Percentiles rank a stretch among this genome's conserved stretches.
phyloP scores from a whole-genome alignment of 1,140 invertebrate species.

The Calephelis nemesis region DNA sequence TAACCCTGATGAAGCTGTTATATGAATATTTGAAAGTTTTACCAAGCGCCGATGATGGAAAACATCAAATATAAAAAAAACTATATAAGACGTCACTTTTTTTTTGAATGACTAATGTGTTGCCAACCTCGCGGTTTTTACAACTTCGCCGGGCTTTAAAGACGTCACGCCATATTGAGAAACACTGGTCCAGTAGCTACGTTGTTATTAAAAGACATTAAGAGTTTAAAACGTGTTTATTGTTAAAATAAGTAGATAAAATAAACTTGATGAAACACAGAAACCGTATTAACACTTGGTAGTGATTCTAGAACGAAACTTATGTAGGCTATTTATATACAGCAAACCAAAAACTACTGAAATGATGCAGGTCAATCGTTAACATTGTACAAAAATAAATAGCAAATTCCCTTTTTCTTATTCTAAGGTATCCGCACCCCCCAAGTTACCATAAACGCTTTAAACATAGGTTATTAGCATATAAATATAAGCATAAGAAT shows the following conservation, averaged over 20 bases:
- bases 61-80: too few relatives aligned
- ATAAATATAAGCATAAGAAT: too few relatives aligned
- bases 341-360: conserved; percentile 66
- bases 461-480: too few relatives aligned
- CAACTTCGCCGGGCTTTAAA: too few relatives aligned
- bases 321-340: conserved; percentile 73
- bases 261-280: conserved; percentile 78
- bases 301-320: conserved; percentile 66
- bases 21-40: too few relatives aligned
- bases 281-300: conserved; percentile 72
- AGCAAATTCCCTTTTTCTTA: conserved; percentile 8
- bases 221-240: conserved; percentile 60
- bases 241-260: conserved; percentile 80
- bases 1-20: too few relatives aligned
- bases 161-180: too few relatives aligned
- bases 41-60: too few relatives aligned
- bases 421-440: not conserved
- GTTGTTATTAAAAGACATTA: conserved; percentile 1
- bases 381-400: conserved; percentile 38
- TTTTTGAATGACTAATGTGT: too few relatives aligned
- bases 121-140: too few relatives aligned
- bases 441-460: too few relatives aligned
- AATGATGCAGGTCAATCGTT: conserved; percentile 71
- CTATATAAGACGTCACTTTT: too few relatives aligned
- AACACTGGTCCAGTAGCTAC: not conserved